phyloP scores from a whole-genome alignment of 1,140 invertebrate genomes.

The Mercenaria mercenaria region DNA sequence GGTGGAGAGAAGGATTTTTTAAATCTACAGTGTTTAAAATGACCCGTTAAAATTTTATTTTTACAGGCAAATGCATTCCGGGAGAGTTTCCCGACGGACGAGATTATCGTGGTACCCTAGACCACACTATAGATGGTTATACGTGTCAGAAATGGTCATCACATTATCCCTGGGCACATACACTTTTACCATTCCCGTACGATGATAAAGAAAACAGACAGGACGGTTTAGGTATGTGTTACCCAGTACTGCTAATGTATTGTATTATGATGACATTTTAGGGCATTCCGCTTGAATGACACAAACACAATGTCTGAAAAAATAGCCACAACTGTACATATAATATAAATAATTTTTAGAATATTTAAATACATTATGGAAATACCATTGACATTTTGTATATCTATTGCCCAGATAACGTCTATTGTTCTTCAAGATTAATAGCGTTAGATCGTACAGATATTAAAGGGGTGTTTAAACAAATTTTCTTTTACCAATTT shows the following conservation, averaged over 20 bases:
- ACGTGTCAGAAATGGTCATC: constrained; percentile 83
- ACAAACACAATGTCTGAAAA: not conserved
- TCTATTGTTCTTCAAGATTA: no score
- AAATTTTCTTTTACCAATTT: no score
- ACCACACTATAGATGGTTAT: constrained; percentile 77
- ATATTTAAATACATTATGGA: not conserved
- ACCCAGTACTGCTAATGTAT: no score
- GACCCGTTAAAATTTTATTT: no score
- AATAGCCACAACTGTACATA: not conserved
- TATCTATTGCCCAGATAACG: no score
- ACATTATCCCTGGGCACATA: constrained; percentile 81
- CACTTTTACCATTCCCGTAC: constrained; percentile 61
- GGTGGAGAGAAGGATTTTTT: no score
- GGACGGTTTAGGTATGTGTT: constrained; percentile 53
- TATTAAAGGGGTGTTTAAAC: no score
- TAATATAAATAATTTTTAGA: not conserved
- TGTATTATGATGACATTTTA: not conserved
- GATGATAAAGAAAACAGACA: not conserved
- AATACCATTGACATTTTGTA: no score
- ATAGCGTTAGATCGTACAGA: no score
- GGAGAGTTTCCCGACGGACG: constrained; percentile 75
- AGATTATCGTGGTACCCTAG: constrained; percentile 80
- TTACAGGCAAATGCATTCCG: constrained; percentile 79
- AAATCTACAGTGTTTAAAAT: no score
- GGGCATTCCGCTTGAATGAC: not conserved